Percentiles rank a stretch among this genome's conserved stretches.
Evolutionary conservation across 2,797 vertebrate species (phyloP).

Genomic region (Tokudaia muenninki): DNA sequence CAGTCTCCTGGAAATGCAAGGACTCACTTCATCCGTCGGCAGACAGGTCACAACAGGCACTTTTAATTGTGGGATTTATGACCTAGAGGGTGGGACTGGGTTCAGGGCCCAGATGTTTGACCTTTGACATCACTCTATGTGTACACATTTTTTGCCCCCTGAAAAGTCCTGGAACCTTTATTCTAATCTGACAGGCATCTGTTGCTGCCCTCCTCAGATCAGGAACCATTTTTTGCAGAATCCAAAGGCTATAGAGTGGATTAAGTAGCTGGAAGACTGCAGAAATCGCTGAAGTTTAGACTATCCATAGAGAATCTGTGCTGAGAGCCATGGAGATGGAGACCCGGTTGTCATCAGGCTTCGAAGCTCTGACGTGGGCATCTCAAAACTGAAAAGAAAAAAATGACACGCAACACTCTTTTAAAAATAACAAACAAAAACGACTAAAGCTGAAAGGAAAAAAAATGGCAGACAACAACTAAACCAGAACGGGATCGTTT

Average conservation of each 20-base stretch:
- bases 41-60: neutral
- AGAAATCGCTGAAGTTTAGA: neutral
- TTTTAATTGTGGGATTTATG: neutral
- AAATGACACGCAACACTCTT: neutral
- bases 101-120: constrained; percentile 16
- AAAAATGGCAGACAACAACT: neutral
- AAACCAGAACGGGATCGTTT: neutral
- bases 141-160: neutral
- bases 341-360: neutral
- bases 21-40: neutral
- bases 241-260: neutral
- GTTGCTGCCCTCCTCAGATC: neutral
- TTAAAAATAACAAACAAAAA: neutral
- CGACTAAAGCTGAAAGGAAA: neutral
- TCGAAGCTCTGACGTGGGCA: neutral
- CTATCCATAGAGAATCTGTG: neutral
- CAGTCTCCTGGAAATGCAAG: neutral
- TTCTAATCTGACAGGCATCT: neutral
- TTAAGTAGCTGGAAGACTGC: neutral
- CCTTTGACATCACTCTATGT: neutral
- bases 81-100: neutral
- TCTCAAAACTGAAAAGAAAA: neutral
- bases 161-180: neutral
- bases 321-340: neutral
- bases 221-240: neutral